Base-by-base conservation (phyloP, 2,113 vertebrate genomes). In the Corapipo altera region DNA sequence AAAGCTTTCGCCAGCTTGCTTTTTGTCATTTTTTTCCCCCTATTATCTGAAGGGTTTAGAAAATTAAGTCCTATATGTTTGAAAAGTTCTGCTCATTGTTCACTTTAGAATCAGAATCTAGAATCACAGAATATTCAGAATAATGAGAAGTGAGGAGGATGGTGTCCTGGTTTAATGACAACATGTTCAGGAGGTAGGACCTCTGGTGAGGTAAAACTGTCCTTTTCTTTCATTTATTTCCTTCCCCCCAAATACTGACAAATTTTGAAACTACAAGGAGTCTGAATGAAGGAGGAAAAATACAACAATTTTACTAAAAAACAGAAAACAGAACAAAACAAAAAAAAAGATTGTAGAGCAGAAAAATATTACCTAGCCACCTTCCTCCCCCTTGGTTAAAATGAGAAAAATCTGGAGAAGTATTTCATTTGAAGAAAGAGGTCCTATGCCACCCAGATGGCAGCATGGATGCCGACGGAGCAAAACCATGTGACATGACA, bases 131-230 rank as follows among this genome's bases (percentile, higher is more conserved):
- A 41, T 62, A 16, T 67, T 51, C 15, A 46, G 11, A 85, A 41
- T 24, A 62, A 46, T 37, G 10, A 71, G 72, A 37, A 43, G 0
- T 5, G 4, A 52, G 1, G 0, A 1, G 8, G 32, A 21, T 22
- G 55, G 20, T 33, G 8, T n/a, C 20, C 21, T n/a, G 12, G 8
- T n/a, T 57, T 57, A 57, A 57, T 33, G 54, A 55, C 54, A 55
- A 55, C 8, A 22, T n/a, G 32, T 57, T 57, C 20, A n/a, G 55
- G 20, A 57, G 32, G 55, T 57, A 12, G 55, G 32, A 57, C 55
- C 55, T n/a, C 32, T 21, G 22, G 13, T 57, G 19, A 33, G 12
- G 19, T 57, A 21, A 57, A 57, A 20, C 55, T 33, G 19, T 33
- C 11, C 32, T 32, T 20, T 7, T 21, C 30, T 57, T 57, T 57